Evolutionary conservation across 1,140 invertebrate genomes (phyloP).

Genomic region (Drosophila lacertosa): DNA sequence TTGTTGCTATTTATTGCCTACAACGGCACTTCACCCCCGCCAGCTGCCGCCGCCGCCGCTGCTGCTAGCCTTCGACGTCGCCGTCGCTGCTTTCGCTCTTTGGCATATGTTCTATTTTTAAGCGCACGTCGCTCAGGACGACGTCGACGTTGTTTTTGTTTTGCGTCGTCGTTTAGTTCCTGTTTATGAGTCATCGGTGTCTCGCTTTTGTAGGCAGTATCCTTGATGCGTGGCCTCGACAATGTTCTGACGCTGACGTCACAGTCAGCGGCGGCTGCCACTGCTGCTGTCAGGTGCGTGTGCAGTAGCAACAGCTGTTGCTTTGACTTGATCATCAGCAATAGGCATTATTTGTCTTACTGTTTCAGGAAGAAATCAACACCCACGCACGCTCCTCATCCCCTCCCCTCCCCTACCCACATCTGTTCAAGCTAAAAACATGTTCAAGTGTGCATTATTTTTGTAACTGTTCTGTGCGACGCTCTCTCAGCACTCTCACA

Average conservation of each 20-base stretch:
- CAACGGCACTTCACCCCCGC: slow-evolving; percentile 53
- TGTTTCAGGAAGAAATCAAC: slow-evolving; percentile 29
- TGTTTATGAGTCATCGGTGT: slow-evolving; percentile 74
- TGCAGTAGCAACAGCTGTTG: slow-evolving; percentile 71
- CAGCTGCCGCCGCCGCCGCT: slow-evolving; percentile 20
- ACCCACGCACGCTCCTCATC: slow-evolving; percentile 6
- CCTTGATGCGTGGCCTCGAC: slow-evolving; percentile 73
- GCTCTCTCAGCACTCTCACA: slow-evolving; percentile 18
- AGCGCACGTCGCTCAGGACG: slow-evolving; percentile 37
- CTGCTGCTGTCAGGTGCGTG: slow-evolving; percentile 62
- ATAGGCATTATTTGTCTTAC: slow-evolving; percentile 22
- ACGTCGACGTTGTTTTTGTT: slow-evolving; percentile 37
- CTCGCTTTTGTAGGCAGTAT: slow-evolving; percentile 49
- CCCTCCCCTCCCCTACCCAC: slow-evolving; percentile 14
- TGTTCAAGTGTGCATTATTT: slow-evolving; percentile 64
- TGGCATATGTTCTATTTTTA: slow-evolving; percentile 81
- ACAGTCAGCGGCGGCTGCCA: slow-evolving; percentile 13
- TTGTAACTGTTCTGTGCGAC: slow-evolving; percentile 55
- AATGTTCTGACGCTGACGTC: slow-evolving; percentile 40
- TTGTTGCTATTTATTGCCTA: slow-evolving; percentile 77
- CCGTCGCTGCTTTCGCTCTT: slow-evolving; percentile 37
- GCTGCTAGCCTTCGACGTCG: too few relatives aligned
- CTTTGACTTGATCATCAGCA: slow-evolving; percentile 27
- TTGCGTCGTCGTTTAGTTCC: slow-evolving; percentile 45
- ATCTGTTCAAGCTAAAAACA: slow-evolving; percentile 24